These are phyloP conservation scores for Schrankia costaestrigalis DNA, from an alignment of 2,888 invertebrate species.

Conservation along the genomic window DNA sequence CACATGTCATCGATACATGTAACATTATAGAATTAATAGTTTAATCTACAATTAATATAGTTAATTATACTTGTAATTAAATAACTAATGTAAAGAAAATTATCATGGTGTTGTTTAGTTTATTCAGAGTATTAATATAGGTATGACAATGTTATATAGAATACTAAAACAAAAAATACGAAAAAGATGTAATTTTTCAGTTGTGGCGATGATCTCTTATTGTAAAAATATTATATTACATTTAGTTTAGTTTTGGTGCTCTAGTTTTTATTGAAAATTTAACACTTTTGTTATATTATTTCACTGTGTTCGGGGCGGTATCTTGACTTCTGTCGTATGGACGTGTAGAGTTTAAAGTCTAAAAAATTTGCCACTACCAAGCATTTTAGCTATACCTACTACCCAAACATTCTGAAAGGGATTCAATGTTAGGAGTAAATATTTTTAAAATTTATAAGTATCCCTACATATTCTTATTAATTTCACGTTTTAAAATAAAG, in stretches of 20 bases:
- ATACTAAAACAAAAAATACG: conserved; percentile 16
- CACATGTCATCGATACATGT: conserved; percentile 16
- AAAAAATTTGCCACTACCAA: too few relatives aligned
- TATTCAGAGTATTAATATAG: conserved; percentile 31
- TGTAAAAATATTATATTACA: conserved; percentile 40
- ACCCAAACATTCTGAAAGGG: too few relatives aligned
- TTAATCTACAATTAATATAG: conserved; percentile 14
- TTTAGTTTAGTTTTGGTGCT: conserved; percentile 42
- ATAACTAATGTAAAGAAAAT: conserved; percentile 26
- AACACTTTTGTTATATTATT: conserved; percentile 17
- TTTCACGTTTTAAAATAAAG: too few relatives aligned
- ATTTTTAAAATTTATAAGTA: too few relatives aligned
- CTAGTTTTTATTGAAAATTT: conserved; percentile 26
- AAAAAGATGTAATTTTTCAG: conserved; percentile 31
- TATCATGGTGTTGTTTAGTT: conserved; percentile 30
- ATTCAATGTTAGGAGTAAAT: too few relatives aligned
- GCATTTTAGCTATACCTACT: too few relatives aligned
- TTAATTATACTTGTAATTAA: neutral
- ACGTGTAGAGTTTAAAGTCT: too few relatives aligned
- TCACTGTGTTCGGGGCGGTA: neutral
- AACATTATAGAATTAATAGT: conserved; percentile 15
- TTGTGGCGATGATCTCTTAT: conserved; percentile 37
- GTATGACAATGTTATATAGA: conserved; percentile 24
- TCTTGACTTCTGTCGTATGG: neutral
- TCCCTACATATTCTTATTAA: too few relatives aligned